phyloP scores from a whole-genome alignment of 2,888 invertebrate genomes.

The Gandaritis pyraliata region DNA sequence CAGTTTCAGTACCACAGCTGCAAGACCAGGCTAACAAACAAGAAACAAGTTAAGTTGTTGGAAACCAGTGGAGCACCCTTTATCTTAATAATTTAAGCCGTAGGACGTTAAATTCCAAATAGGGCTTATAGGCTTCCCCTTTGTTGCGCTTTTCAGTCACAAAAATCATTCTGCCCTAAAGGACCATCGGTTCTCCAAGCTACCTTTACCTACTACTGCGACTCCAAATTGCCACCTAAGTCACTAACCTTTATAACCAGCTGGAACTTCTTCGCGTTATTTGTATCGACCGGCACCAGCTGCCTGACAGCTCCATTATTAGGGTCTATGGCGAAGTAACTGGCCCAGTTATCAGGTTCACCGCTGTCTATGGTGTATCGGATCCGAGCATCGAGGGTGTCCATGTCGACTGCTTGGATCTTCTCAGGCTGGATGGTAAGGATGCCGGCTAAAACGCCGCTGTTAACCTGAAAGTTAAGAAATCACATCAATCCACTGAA shows the following conservation, averaged over 20 bases:
- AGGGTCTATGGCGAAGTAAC: slow-evolving; percentile 93
- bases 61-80: too few relatives aligned
- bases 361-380: slow-evolving; percentile 93
- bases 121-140: too few relatives aligned
- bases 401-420: slow-evolving; percentile 95
- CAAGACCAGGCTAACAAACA: too few relatives aligned
- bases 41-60: too few relatives aligned
- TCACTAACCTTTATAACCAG: slow-evolving; percentile 89
- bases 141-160: too few relatives aligned
- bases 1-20: too few relatives aligned
- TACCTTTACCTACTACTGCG: too few relatives aligned
- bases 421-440: slow-evolving; percentile 93
- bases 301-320: slow-evolving; percentile 92
- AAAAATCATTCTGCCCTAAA: too few relatives aligned
- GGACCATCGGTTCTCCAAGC: too few relatives aligned
- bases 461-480: slow-evolving; percentile 85
- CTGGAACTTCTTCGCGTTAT: slow-evolving; percentile 90
- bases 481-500: neutral
- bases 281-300: slow-evolving; percentile 91
- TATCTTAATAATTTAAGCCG: too few relatives aligned
- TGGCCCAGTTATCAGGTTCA: slow-evolving; percentile 89
- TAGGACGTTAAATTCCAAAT: too few relatives aligned
- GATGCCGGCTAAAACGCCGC: slow-evolving; percentile 92
- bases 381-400: slow-evolving; percentile 93
- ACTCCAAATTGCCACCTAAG: neutral